phyloP scores from a whole-genome alignment of 2,888 invertebrate species.

The Allolobophora icterica region DNA sequence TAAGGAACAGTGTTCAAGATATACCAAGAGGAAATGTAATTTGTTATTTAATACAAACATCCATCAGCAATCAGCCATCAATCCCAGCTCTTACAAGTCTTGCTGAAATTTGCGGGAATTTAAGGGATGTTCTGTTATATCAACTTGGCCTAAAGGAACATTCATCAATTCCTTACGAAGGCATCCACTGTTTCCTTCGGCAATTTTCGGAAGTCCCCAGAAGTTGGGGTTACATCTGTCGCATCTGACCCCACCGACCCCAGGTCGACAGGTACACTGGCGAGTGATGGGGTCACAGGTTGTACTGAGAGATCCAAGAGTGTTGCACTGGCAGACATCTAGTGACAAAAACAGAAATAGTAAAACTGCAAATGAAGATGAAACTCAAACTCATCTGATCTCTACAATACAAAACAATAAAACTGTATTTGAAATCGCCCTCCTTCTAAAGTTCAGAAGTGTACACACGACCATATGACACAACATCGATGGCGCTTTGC shows the following conservation, averaged over 20 bases:
- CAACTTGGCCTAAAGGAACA: too few species aligned
- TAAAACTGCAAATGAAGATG: not conserved
- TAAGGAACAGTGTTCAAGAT: too few species aligned
- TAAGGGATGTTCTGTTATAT: not conserved
- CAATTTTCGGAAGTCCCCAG: constrained; percentile 78
- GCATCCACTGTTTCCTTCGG: constrained; percentile 66
- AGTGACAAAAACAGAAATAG: constrained; percentile 27
- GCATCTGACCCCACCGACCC: constrained; percentile 84
- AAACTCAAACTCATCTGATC: not conserved
- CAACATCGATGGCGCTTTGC: too few species aligned
- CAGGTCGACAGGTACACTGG: constrained; percentile 81
- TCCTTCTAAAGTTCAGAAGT: too few species aligned
- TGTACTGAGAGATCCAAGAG: constrained; percentile 76
- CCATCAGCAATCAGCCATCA: too few species aligned
- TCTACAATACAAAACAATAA: too few species aligned
- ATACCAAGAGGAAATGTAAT: too few species aligned
- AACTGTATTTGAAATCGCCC: too few species aligned
- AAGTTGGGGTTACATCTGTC: constrained; percentile 84
- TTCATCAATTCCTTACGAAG: constrained; percentile 46
- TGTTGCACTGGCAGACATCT: constrained; percentile 77
- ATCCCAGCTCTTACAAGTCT: too few species aligned
- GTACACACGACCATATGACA: too few species aligned
- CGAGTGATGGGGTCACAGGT: constrained; percentile 81
- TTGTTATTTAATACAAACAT: too few species aligned
- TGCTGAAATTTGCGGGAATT: too few species aligned